Evolutionary conservation across 2,888 invertebrate species (phyloP).

Genomic region (Anticlea derivata): DNA sequence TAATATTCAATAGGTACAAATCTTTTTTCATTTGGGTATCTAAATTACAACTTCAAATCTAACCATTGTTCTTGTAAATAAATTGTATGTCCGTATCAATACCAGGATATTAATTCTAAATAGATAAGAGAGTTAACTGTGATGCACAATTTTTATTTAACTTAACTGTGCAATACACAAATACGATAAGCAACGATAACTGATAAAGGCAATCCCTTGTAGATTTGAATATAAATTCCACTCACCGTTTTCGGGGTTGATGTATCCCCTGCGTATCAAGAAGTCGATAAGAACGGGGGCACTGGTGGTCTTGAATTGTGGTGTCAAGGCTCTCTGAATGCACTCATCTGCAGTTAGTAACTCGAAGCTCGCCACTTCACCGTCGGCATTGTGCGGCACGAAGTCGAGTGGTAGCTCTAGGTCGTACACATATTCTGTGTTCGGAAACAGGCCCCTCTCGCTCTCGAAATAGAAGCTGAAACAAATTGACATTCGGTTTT

Average conservation of each 20-base stretch:
- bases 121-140: no score
- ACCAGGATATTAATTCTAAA: no score
- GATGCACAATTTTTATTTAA: no score
- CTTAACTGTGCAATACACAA: no score
- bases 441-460: slow-evolving; percentile 96
- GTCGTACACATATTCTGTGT: slow-evolving; percentile 97
- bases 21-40: no score
- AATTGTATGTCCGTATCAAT: no score
- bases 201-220: no score
- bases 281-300: slow-evolving; percentile 96
- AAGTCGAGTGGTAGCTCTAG: slow-evolving; percentile 95
- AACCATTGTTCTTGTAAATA: no score
- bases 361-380: slow-evolving; percentile 96
- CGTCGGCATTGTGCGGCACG: slow-evolving; percentile 95
- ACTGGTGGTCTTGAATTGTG: slow-evolving; percentile 97
- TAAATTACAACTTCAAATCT: no score
- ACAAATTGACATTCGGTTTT: background rate
- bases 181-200: no score
- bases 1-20: no score
- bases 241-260: slow-evolving; percentile 94
- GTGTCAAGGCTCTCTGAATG: slow-evolving; percentile 90
- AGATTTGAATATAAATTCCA: no score
- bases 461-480: slow-evolving; percentile 94
- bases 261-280: slow-evolving; percentile 94
- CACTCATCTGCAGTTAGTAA: slow-evolving; percentile 92